These are phyloP conservation scores for Lithosia quadra DNA, from an alignment of 2,888 invertebrate genomes.

Conservation along the genomic window DNA sequence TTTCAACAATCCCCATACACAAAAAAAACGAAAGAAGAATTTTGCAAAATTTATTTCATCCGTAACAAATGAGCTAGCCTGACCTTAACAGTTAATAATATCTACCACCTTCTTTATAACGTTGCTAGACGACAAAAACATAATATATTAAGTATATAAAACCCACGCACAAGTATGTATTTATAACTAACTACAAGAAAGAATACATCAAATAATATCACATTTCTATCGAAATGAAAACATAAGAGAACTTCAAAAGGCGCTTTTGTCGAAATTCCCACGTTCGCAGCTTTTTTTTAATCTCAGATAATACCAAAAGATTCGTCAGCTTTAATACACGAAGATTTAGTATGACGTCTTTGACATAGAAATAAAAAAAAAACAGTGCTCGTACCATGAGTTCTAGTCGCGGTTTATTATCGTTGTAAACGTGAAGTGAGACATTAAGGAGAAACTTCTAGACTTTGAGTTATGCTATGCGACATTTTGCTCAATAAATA, in stretches of 20 bases:
- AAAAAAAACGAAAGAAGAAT: background rate
- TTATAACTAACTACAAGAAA: background rate
- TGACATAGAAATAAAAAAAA: conserved; percentile 51
- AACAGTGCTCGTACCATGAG: conserved; percentile 18
- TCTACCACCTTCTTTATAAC: background rate
- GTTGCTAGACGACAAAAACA: background rate
- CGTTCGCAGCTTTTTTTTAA: conserved; percentile 33
- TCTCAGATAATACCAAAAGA: conserved; percentile 35
- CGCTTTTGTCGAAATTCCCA: conserved; percentile 9
- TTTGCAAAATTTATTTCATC: no score
- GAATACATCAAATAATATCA: conserved; percentile 2
- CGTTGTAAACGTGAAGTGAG: background rate
- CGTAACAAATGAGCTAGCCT: background rate
- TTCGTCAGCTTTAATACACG: conserved; percentile 34
- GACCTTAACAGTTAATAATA: background rate
- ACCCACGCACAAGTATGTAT: background rate
- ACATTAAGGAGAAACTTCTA: background rate
- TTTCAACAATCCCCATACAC: background rate
- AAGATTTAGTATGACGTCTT: conserved; percentile 56
- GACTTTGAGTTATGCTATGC: no score
- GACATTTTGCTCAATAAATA: no score
- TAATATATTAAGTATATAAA: no score
- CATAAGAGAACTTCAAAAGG: conserved; percentile 20
- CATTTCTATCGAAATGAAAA: background rate
- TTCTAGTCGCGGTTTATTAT: background rate